Evolutionary conservation across 2,888 invertebrate genomes (phyloP).

Genomic region (Caenorhabditis auriculariae): DNA sequence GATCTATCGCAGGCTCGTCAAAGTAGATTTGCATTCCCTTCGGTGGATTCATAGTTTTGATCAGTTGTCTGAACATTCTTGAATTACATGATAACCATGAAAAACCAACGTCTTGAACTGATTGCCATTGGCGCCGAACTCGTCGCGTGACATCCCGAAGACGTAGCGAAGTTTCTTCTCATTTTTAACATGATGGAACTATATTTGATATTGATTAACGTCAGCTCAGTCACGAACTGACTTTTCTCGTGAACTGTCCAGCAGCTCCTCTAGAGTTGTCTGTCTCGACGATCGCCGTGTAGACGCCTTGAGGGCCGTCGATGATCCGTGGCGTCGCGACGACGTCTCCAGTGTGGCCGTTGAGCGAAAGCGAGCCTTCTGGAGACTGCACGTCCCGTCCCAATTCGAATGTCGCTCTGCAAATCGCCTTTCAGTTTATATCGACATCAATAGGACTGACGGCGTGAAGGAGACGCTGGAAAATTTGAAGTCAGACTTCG

Average conservation of each 20-base stretch:
- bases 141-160: slow-evolving; percentile 26
- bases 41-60: slow-evolving; percentile 10
- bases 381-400: slow-evolving; percentile 17
- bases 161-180: slow-evolving; percentile 30
- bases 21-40: slow-evolving; percentile 13
- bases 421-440: slow-evolving; percentile 1
- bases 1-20: slow-evolving; percentile 13
- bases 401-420: slow-evolving; percentile 24
- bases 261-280: too few relatives aligned
- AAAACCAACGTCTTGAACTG: slow-evolving; percentile 13
- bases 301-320: slow-evolving; percentile 25
- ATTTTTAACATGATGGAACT: slow-evolving; percentile 29
- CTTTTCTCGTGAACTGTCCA: too few relatives aligned
- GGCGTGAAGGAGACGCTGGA: too few relatives aligned
- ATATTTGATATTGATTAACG: slow-evolving; percentile 1
- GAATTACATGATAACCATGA: neutral
- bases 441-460: too few relatives aligned
- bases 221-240: too few relatives aligned
- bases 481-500: too few relatives aligned
- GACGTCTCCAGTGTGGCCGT: slow-evolving; percentile 16
- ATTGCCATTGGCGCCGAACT: slow-evolving; percentile 30
- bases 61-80: slow-evolving; percentile 9
- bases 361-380: slow-evolving; percentile 16
- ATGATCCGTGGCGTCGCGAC: slow-evolving; percentile 16
- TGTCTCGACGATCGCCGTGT: slow-evolving; percentile 17